Conservation (phyloP, 1,140 invertebrate genomes). For the Diorhabda carinulata region DNA sequence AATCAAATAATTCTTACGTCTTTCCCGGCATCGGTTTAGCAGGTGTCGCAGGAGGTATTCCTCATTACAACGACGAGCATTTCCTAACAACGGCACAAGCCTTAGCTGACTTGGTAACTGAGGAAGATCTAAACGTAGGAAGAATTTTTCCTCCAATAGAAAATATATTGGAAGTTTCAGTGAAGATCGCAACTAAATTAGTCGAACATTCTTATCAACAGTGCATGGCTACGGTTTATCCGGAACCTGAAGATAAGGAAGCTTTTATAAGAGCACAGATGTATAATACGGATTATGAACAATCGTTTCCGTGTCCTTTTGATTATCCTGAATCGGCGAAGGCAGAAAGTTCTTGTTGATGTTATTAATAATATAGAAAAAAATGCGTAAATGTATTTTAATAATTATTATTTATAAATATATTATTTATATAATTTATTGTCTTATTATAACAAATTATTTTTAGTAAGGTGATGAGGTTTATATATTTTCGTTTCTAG, state of each 20-base stretch:
- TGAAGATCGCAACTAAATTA: slow-evolving; percentile 80
- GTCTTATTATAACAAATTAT: too few relatives aligned
- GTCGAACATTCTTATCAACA: slow-evolving; percentile 85
- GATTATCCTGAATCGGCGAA: slow-evolving; percentile 54
- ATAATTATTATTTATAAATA: too few relatives aligned
- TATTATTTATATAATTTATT: too few relatives aligned
- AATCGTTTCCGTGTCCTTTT: slow-evolving; percentile 65
- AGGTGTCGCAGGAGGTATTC: slow-evolving; percentile 75
- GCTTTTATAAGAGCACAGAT: slow-evolving; percentile 77
- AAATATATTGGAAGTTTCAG: slow-evolving; percentile 83
- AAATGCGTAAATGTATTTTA: too few relatives aligned
- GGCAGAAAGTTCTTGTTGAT: too few relatives aligned
- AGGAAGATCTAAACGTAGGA: slow-evolving; percentile 79
- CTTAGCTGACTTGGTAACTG: slow-evolving; percentile 77
- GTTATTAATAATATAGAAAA: too few relatives aligned
- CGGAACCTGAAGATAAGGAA: slow-evolving; percentile 70
- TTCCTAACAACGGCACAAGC: slow-evolving; percentile 85
- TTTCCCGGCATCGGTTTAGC: slow-evolving; percentile 92
- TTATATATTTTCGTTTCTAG: too few relatives aligned
- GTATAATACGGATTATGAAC: slow-evolving; percentile 69
- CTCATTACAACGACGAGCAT: slow-evolving; percentile 80
- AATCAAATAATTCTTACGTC: slow-evolving; percentile 96
- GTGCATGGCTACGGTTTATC: slow-evolving; percentile 71
- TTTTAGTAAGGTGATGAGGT: too few relatives aligned
- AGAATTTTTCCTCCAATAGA: slow-evolving; percentile 90